Evolutionary conservation across 2,113 vertebrate genomes (phyloP).

Genomic region (Anarhynchus alexandrinus): DNA sequence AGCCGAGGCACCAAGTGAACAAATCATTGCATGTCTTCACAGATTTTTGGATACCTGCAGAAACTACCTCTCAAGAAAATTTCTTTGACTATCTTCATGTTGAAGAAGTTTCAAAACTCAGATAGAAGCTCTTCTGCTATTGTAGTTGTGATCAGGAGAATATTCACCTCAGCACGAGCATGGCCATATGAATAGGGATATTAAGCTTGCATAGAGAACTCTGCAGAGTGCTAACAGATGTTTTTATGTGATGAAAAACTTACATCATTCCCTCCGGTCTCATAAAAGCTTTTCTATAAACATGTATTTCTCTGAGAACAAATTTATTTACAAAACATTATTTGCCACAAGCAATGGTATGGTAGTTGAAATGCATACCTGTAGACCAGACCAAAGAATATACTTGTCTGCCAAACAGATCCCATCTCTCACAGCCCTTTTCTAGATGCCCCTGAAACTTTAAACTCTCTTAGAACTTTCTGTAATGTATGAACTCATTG

Average conservation of each 20-base stretch:
- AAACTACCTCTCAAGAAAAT: background rate
- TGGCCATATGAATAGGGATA: background rate
- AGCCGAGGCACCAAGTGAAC: background rate
- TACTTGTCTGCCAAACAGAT: background rate
- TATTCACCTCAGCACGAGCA: background rate
- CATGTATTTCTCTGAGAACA: background rate
- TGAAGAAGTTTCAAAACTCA: background rate
- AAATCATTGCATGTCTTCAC: background rate
- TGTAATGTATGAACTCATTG: background rate
- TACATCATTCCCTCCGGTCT: background rate
- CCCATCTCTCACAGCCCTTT: background rate
- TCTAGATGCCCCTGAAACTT: background rate
- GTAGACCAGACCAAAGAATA: background rate
- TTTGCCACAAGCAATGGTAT: background rate
- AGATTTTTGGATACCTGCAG: background rate
- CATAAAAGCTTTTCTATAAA: background rate
- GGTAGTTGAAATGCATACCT: background rate
- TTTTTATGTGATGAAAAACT: background rate
- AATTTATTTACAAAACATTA: background rate
- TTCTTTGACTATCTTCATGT: background rate
- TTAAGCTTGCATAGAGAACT: background rate
- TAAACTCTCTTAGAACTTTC: background rate
- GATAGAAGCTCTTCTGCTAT: background rate
- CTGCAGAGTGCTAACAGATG: background rate
- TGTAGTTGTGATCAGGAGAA: background rate